Conservation (phyloP, 2,888 invertebrate species). For the Cheilosia pagana region DNA sequence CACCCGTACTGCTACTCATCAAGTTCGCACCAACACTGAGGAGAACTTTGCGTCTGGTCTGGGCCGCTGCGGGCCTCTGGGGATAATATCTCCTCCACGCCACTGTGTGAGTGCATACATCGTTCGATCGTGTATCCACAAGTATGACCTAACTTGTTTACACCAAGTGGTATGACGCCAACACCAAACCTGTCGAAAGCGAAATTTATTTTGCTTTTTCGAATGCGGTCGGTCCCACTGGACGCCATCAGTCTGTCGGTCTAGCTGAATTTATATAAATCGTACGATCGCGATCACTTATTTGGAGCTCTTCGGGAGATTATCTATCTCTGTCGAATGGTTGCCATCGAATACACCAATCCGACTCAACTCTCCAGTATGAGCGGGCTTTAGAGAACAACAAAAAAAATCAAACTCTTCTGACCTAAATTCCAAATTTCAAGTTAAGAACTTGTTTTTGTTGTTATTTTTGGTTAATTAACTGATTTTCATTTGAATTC, state of each 20-base stretch:
- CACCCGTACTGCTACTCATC: slow-evolving; percentile 11
- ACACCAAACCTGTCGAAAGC: slow-evolving; percentile 83
- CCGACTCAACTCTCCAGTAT: slow-evolving; percentile 52
- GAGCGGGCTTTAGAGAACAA: slow-evolving; percentile 19
- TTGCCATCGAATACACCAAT: slow-evolving; percentile 25
- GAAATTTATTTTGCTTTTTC: slow-evolving; percentile 79
- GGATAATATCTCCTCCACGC: not conserved
- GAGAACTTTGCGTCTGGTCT: not conserved
- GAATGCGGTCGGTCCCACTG: slow-evolving; percentile 39
- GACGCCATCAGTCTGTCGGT: slow-evolving; percentile 49
- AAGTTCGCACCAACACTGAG: not conserved
- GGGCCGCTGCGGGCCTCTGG: too few relatives aligned
- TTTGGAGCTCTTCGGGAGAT: slow-evolving; percentile 65
- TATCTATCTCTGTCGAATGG: slow-evolving; percentile 41
- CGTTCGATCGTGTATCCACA: slow-evolving; percentile 45
- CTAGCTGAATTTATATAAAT: slow-evolving; percentile 55
- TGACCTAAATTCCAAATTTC: slow-evolving; percentile 69
- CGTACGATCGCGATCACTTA: slow-evolving; percentile 46
- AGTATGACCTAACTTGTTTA: slow-evolving; percentile 73
- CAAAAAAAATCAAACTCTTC: slow-evolving; percentile 20
- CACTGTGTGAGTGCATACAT: not conserved
- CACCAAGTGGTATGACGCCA: slow-evolving; percentile 65
- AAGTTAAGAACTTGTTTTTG: slow-evolving; percentile 59
- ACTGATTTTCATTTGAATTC: slow-evolving; percentile 29
- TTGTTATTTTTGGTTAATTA: slow-evolving; percentile 22